These are phyloP conservation scores for Spilosoma lubricipeda DNA, from an alignment of 2,888 invertebrate species.

Conservation along the genomic window DNA sequence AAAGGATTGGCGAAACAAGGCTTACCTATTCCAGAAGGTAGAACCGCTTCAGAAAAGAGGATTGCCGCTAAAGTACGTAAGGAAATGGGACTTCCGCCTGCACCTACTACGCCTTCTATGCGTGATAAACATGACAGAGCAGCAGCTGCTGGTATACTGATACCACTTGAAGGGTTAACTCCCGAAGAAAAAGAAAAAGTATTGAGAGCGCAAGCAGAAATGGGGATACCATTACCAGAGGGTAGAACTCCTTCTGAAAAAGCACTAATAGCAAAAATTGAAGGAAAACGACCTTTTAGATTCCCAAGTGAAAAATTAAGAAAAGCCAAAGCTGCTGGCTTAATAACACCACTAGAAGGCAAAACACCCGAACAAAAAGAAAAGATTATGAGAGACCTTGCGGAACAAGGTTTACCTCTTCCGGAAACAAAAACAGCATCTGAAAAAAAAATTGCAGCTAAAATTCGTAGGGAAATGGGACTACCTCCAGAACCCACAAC, in stretches of 20 bases:
- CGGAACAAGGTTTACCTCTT: no score
- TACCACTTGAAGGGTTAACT: background rate
- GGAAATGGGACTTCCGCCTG: conserved; percentile 55
- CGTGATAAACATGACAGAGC: no score
- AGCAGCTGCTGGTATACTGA: background rate
- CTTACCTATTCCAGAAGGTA: conserved; percentile 35
- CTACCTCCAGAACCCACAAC: conserved; percentile 21
- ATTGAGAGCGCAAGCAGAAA: no score
- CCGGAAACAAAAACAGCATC: background rate
- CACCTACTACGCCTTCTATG: conserved; percentile 40
- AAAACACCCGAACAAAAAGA: no score
- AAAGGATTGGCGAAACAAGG: background rate
- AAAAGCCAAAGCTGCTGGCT: conserved; percentile 46
- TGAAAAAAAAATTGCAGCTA: conserved; percentile 14
- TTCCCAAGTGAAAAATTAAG: conserved; percentile 8
- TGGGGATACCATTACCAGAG: conserved; percentile 37
- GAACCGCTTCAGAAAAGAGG: conserved; percentile 46
- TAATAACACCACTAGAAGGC: conserved; percentile 14
- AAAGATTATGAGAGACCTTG: conserved; percentile 11
- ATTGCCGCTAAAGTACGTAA: conserved; percentile 53
- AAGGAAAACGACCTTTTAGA: background rate
- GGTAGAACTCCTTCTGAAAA: conserved; percentile 47
- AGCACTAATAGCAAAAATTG: conserved; percentile 41
- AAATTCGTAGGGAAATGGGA: conserved; percentile 28
- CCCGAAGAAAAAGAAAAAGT: conserved; percentile 34